Evolutionary conservation across 2,888 invertebrate genomes (phyloP), one percentile per base, ranked within the genome.

Genomic region (Conus canariensis): DNA sequence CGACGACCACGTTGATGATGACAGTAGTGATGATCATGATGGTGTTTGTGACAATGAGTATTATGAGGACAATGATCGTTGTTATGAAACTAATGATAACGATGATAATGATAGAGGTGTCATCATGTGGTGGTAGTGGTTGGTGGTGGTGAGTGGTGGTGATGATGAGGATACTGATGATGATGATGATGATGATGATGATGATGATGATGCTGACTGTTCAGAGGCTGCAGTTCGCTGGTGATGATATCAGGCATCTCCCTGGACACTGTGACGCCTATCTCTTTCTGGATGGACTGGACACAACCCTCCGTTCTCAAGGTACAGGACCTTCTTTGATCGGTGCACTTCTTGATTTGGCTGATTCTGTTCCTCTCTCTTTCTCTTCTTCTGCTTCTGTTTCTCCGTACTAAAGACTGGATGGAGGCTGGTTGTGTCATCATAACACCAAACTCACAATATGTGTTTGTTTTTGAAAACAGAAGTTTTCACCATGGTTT

Each of bases 1-100:
- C 45, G 58, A 85, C 30, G n/a, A 70, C 70, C 60, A 85, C 45
- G 67, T 82, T 85, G 74, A 67, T 70, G 89, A 85, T 58, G 67
- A 85, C 77, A 86, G 59, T 45, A 77, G 85, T 85, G 85, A 89
- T 89, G 14, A n/a, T 70, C 5, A 74, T 74, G 19, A 88, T 88
- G 19, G 58, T 88, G 19, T 30, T 86, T 12, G n/a, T 86, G 70
- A 77, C 19, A 30, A 8, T 30, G 77, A 77, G 8, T 25, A 77
- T 30, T 8, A 77, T 77, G 30, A 30, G 9, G 30, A 30, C 25
- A 30, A 77, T 30, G 77, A 77, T 30, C 9, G 45, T 16, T 25
- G 25, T 16, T 10, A 45, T 30, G 30, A 6, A 10, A 30, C 64
- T 64, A 14, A 64, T 64, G 64, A 64, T 16, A 64, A 64, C 6